phyloP scores from a whole-genome alignment of 2,888 invertebrate genomes.

The Hypolimnas misippus region DNA sequence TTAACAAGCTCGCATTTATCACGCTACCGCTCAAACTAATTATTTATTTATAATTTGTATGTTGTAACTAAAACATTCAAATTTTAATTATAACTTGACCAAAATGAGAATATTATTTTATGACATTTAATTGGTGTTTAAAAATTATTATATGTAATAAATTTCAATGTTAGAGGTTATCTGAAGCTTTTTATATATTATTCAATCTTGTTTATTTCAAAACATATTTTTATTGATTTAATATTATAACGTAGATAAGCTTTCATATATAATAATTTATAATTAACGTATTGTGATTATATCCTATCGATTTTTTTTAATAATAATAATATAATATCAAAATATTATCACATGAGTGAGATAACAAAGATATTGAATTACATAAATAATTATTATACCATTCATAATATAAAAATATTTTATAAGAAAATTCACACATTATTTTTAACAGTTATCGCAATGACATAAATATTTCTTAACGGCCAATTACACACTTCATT shows the following conservation, averaged over 20 bases:
- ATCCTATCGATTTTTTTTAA: no score
- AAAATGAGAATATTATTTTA: slow-evolving; percentile 1
- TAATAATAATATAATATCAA: no score
- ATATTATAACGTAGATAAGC: no score
- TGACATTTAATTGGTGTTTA: not conserved
- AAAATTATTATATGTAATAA: not conserved
- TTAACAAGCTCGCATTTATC: no score
- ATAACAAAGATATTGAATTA: no score
- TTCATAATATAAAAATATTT: not conserved
- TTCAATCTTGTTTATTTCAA: not conserved
- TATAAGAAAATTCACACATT: not conserved
- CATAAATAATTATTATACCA: no score
- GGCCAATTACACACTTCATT: slow-evolving; percentile 31
- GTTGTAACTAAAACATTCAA: slow-evolving; percentile 11
- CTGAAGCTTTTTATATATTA: not conserved
- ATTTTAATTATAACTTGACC: slow-evolving; percentile 17
- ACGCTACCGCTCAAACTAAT: no score
- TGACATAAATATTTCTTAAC: slow-evolving; percentile 30
- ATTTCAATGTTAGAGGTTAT: slow-evolving; percentile 4
- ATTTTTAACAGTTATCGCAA: slow-evolving; percentile 16
- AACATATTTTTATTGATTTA: not conserved
- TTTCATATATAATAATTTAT: no score
- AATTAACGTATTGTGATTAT: no score
- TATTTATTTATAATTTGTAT: slow-evolving; percentile 4
- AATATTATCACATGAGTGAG: no score